These are phyloP conservation scores for Cisticola juncidis DNA, from an alignment of 2,113 vertebrate species.

Conservation along the genomic window DNA sequence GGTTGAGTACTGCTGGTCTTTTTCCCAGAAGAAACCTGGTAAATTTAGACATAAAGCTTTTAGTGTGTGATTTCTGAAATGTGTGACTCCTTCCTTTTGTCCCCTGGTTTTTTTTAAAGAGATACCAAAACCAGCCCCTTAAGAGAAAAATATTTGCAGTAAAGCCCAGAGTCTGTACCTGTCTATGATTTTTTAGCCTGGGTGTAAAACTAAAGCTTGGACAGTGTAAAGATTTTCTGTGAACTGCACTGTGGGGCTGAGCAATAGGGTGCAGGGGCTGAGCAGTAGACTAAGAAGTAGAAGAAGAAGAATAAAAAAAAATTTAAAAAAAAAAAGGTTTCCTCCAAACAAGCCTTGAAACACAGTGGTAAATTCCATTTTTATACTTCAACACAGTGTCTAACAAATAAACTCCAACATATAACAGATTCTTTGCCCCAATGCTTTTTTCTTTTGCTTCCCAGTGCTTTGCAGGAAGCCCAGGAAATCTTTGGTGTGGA, in stretches of 20 bases:
- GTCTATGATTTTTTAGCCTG: not conserved
- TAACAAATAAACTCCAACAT: not conserved
- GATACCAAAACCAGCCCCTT: not conserved
- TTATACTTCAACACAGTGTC: not conserved
- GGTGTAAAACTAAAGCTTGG: not conserved
- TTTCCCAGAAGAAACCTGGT: not conserved
- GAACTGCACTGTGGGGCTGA: not conserved
- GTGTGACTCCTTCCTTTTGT: not conserved
- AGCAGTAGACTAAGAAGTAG: too few relatives aligned
- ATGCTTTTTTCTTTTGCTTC: not conserved
- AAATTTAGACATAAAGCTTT: not conserved
- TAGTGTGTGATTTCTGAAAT: not conserved
- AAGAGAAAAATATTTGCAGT: not conserved
- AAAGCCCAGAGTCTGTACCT: not conserved
- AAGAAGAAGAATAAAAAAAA: too few relatives aligned
- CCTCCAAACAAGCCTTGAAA: not conserved
- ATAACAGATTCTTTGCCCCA: not conserved
- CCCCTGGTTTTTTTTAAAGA: not conserved
- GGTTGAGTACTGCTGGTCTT: not conserved
- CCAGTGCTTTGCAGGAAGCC: conserved; percentile 95
- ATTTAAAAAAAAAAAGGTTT: not conserved
- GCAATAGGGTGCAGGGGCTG: too few relatives aligned
- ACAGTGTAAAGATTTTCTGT: not conserved
- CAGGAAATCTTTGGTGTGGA: conserved; percentile 98
- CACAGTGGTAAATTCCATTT: not conserved